Conservation (phyloP, 2,797 vertebrate genomes). For the Enoplosus armatus region DNA sequence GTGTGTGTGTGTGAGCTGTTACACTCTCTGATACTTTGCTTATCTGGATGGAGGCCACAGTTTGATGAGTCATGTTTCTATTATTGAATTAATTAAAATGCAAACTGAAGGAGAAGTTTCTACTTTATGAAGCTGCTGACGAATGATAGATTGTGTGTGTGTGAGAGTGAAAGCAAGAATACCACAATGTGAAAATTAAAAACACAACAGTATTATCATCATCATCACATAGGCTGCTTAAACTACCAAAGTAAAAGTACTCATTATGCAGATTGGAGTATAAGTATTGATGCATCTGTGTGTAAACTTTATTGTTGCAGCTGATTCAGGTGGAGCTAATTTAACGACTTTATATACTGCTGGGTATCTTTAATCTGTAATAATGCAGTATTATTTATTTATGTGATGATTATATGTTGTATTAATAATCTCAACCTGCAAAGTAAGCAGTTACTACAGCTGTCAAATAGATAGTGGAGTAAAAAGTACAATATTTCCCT, state of each 20-base stretch:
- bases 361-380: background rate
- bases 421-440: background rate
- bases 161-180: no score
- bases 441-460: no score
- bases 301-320: background rate
- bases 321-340: background rate
- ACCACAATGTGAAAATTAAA: no score
- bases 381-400: background rate
- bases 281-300: background rate
- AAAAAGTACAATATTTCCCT: no score
- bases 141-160: background rate
- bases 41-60: slow-evolving; percentile 19
- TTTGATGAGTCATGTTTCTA: slow-evolving; percentile 49
- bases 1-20: slow-evolving; percentile 26
- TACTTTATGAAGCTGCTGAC: background rate
- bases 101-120: background rate
- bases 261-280: background rate
- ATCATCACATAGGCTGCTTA: no score
- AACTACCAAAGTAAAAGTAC: background rate
- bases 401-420: background rate
- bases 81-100: slow-evolving; percentile 13
- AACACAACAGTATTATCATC: no score
- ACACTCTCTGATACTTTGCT: background rate
- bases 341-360: background rate
- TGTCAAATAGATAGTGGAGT: no score